These are phyloP conservation scores for Aphelenchoides fujianensis DNA, from an alignment of 1,140 invertebrate species.

Conservation along the genomic window DNA sequence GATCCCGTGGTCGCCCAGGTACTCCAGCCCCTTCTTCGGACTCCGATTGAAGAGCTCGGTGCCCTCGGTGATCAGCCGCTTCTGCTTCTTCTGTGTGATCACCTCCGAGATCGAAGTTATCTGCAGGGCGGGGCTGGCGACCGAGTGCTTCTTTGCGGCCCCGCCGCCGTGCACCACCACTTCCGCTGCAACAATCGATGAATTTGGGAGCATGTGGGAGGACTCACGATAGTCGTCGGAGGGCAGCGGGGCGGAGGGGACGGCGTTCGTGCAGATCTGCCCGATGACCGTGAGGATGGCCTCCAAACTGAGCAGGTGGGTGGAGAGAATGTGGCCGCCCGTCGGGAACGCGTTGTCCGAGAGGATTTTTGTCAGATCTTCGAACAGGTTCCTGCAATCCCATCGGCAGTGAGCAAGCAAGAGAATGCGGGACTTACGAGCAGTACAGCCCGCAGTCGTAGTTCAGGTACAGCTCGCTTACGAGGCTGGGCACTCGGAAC, in stretches of 20 bases:
- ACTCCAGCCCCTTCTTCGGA: constrained; percentile 71
- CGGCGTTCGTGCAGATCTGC: constrained; percentile 5
- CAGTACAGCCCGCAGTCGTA: constrained; percentile 97
- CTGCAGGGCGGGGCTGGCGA: background rate
- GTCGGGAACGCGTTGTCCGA: constrained; percentile 90
- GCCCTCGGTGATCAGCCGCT: constrained; percentile 54
- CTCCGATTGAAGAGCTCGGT: constrained; percentile 59
- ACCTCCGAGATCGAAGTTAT: constrained; percentile 53
- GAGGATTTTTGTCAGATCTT: constrained; percentile 88
- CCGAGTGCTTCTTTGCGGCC: background rate
- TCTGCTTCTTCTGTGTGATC: constrained; percentile 58
- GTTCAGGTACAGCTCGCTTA: constrained; percentile 88
- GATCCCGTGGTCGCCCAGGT: constrained; percentile 83
- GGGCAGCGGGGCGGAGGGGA: background rate
- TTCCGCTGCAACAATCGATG: constrained; percentile 14
- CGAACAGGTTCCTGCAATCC: constrained; percentile 77
- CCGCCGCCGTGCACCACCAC: constrained; percentile 3
- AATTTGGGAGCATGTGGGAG: constrained; percentile 9
- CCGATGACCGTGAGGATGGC: constrained; percentile 78
- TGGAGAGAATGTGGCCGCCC: constrained; percentile 75
- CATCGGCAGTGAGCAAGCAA: background rate
- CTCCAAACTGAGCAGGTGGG: constrained; percentile 86
- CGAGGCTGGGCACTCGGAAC: constrained; percentile 70
- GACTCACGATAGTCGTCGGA: constrained; percentile 9
- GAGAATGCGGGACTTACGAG: constrained; percentile 63